A percentile compares a stretch with the other conserved stretches of the same genome.
phyloP scores from a whole-genome alignment of 1,140 invertebrate species.

The Amphibalanus amphitrite region DNA sequence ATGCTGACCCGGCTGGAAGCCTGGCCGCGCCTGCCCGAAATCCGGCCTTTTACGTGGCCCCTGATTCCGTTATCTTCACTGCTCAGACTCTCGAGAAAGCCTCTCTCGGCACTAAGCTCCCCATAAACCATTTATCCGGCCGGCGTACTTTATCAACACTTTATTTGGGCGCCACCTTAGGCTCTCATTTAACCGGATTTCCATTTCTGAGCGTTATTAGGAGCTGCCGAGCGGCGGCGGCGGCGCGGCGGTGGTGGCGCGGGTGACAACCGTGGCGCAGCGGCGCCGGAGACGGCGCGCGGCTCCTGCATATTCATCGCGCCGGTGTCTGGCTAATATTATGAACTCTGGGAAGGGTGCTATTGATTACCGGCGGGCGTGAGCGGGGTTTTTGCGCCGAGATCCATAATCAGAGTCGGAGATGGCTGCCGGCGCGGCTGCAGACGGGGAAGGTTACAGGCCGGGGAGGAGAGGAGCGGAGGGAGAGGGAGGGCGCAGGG shows the following conservation, averaged over 20 bases:
- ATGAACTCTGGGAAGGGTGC: not conserved
- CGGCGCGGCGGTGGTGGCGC: no score
- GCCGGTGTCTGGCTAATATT: not conserved
- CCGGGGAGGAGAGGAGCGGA: no score
- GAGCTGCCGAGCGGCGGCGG: no score
- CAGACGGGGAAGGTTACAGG: no score
- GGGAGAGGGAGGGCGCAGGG: no score
- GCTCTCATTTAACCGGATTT: not conserved
- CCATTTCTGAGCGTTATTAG: not conserved
- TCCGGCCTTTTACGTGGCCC: not conserved
- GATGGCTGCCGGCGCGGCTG: not conserved
- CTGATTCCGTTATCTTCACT: not conserved
- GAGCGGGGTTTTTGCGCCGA: not conserved
- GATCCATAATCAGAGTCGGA: not conserved
- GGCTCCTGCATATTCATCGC: not conserved
- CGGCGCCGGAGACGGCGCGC: no score
- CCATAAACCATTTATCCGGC: not conserved
- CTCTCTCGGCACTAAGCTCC: not conserved
- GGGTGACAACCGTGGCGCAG: no score
- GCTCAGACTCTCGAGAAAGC: not conserved
- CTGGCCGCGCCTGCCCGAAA: no score
- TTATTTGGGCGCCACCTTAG: not conserved
- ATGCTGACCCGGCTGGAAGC: no score
- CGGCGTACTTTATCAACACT: not conserved
- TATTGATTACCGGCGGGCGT: not conserved